These are phyloP conservation scores for Macroglossus sobrinus DNA, from an alignment of 2,113 vertebrate species.

Conservation along the genomic window DNA sequence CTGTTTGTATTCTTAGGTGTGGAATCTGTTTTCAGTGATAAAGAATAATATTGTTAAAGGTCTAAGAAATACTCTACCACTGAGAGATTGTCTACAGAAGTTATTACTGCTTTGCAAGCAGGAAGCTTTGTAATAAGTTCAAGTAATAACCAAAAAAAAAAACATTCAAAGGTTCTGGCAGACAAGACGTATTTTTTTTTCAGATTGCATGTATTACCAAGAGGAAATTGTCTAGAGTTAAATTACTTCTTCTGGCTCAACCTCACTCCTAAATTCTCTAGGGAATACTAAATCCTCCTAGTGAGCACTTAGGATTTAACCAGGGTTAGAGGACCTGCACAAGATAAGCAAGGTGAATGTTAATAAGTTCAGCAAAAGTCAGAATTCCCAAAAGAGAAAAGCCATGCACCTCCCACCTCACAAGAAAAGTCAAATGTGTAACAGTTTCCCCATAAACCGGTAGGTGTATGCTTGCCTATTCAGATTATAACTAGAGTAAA, in stretches of 20 bases:
- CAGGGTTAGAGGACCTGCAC: neutral
- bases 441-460: neutral
- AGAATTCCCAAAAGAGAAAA: neutral
- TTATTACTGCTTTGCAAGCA: constrained; percentile 33
- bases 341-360: constrained; percentile 8
- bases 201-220: constrained; percentile 29
- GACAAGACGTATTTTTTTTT: neutral
- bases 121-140: constrained; percentile 14
- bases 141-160: constrained; percentile 47
- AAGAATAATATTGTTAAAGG: constrained; percentile 19
- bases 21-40: constrained; percentile 48
- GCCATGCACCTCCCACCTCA: neutral
- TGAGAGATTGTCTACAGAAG: neutral
- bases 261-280: neutral
- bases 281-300: neutral
- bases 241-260: neutral
- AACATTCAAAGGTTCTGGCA: neutral
- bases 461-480: neutral
- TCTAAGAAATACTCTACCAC: neutral
- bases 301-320: neutral
- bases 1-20: neutral
- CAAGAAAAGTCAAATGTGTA: neutral
- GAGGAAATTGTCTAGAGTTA: constrained; percentile 30
- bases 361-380: neutral
- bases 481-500: neutral